These are phyloP conservation scores for Delichon dasypus DNA, from an alignment of 2,797 vertebrate genomes.

Conservation along the genomic window DNA sequence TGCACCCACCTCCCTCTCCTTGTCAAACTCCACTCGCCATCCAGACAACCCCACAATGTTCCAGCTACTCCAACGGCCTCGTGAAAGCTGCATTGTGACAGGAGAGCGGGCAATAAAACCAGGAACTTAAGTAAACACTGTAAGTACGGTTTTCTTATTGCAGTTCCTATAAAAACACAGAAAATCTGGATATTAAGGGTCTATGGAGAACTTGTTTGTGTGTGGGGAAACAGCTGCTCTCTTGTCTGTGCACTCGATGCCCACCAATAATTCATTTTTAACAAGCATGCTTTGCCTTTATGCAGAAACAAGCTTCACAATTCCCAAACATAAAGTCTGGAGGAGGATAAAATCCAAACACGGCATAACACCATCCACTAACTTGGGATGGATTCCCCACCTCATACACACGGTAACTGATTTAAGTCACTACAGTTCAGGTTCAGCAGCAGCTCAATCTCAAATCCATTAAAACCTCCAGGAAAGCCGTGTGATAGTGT, in stretches of 20 bases:
- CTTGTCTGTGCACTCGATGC: not conserved
- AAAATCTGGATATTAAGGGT: not conserved
- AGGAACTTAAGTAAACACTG: not conserved
- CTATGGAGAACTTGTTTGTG: not conserved
- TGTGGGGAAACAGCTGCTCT: not conserved
- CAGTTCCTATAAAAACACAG: not conserved
- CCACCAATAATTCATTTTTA: conserved; percentile 32
- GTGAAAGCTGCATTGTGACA: not conserved
- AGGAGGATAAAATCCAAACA: conserved; percentile 6
- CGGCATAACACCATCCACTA: not conserved
- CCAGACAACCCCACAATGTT: not conserved
- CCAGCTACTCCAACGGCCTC: not conserved
- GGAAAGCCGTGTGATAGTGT: accelerated
- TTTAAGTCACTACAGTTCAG: not conserved
- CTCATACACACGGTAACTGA: not conserved
- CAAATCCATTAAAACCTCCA: not conserved
- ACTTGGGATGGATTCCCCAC: not conserved
- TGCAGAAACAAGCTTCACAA: not conserved
- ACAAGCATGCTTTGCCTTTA: conserved; percentile 8
- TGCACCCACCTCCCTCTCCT: not conserved
- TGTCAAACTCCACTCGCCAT: not conserved
- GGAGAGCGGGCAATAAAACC: not conserved
- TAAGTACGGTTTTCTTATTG: not conserved
- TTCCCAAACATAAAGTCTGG: not conserved
- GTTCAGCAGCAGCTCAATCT: not conserved